A percentile compares a stretch with the other conserved stretches of the same genome.
phyloP scores from a whole-genome alignment of 2,888 invertebrate genomes.

The Latrodectus hesperus region DNA sequence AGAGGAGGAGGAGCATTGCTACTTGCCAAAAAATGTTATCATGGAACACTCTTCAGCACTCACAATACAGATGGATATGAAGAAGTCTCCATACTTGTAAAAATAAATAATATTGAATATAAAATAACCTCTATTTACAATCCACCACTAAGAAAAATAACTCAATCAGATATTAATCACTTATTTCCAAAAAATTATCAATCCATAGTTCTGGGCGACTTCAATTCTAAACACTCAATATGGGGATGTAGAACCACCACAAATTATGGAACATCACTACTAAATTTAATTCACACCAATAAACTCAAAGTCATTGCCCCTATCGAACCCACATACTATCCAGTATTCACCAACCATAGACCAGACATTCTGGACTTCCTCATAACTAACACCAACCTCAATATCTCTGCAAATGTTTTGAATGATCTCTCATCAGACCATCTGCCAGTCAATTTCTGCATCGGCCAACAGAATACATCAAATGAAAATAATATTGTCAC shows the following conservation, averaged over 20 bases:
- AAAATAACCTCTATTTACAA: no score
- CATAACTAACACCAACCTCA: not conserved
- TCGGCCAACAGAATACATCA: not conserved
- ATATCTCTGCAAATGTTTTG: not conserved
- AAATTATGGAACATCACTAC: not conserved
- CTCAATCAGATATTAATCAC: not conserved
- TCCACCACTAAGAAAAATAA: not conserved
- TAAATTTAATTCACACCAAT: not conserved
- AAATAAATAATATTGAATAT: not conserved
- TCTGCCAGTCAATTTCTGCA: not conserved
- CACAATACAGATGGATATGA: not conserved
- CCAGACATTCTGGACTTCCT: not conserved
- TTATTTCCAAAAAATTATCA: not conserved
- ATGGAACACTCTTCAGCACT: not conserved
- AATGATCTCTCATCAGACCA: not conserved
- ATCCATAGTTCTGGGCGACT: not conserved
- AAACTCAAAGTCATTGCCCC: not conserved
- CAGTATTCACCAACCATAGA: not conserved
- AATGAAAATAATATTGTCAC: not conserved
- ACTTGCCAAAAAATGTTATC: not conserved
- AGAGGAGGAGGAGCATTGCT: not conserved
- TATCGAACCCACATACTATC: not conserved
- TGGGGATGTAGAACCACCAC: not conserved
- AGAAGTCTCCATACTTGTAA: not conserved
- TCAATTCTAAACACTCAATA: not conserved